Evolutionary conservation across 2,113 vertebrate species (phyloP).

Genomic region (Crotalus tigris): DNA sequence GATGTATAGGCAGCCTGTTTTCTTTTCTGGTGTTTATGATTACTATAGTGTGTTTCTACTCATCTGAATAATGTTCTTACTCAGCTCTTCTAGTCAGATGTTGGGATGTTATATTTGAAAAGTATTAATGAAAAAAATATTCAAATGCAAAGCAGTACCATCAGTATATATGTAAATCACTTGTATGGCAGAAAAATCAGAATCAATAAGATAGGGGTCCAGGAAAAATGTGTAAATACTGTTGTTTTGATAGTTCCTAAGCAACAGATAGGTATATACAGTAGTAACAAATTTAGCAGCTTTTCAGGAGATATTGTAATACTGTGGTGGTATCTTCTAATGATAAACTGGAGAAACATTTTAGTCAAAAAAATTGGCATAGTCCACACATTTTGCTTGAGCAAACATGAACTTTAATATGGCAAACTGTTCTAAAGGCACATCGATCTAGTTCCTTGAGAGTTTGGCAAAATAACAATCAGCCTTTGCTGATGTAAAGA

Average conservation of each 20-base stretch:
- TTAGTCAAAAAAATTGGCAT: not conserved
- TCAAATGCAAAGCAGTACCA: not conserved
- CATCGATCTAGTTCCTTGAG: not conserved
- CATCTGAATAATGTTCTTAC: not conserved
- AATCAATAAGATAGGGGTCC: not conserved
- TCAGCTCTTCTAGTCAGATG: not conserved
- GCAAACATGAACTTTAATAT: not conserved
- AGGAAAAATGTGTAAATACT: constrained; percentile 18
- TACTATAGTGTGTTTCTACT: not conserved
- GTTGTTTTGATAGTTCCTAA: not conserved
- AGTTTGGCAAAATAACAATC: not conserved
- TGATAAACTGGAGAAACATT: not conserved
- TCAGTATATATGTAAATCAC: not conserved
- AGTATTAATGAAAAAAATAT: not conserved
- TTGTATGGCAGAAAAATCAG: not conserved
- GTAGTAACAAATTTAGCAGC: not conserved
- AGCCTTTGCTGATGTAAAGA: not conserved
- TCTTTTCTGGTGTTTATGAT: not conserved
- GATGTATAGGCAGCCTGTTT: not conserved
- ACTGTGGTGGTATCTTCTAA: not conserved
- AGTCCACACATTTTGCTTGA: not conserved
- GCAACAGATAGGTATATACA: not conserved
- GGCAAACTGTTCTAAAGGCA: not conserved
- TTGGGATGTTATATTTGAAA: not conserved
- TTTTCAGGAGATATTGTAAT: not conserved